Evolutionary conservation across 2,113 vertebrate species (phyloP).

Genomic region (Thymallus thymallus): DNA sequence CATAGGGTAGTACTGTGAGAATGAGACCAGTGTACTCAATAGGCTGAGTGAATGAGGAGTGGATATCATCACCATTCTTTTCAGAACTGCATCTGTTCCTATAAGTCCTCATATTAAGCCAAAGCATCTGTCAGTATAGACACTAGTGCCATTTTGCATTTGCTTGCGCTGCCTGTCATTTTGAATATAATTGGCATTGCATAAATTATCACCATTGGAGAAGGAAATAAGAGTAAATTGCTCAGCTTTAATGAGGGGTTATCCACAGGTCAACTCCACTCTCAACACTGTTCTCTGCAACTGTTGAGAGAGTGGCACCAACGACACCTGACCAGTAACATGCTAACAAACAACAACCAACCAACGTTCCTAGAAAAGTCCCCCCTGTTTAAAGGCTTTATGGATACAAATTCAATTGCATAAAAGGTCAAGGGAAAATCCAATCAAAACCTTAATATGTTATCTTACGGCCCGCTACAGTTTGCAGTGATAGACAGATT

Average conservation of each 20-base stretch:
- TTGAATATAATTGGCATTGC: slow-evolving; percentile 41
- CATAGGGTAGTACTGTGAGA: too few relatives aligned
- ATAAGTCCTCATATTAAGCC: not conserved
- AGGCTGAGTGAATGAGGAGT: too few relatives aligned
- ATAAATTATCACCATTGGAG: slow-evolving; percentile 11
- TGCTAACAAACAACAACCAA: slow-evolving; percentile 36
- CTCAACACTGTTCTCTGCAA: slow-evolving; percentile 15
- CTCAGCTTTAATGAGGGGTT: slow-evolving; percentile 20
- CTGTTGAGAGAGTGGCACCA: slow-evolving; percentile 20
- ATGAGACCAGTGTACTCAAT: too few relatives aligned
- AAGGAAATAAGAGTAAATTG: slow-evolving; percentile 18
- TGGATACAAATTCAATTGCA: not conserved
- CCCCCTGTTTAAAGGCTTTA: not conserved
- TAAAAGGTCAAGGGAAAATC: not conserved
- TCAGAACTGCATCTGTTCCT: too few relatives aligned
- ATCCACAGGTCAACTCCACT: slow-evolving; percentile 5
- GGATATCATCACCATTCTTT: too few relatives aligned
- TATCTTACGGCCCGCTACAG: not conserved
- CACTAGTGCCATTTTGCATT: slow-evolving; percentile 39
- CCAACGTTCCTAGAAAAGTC: not conserved
- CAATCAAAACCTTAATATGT: not conserved
- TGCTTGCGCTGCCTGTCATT: slow-evolving; percentile 35
- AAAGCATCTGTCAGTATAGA: not conserved
- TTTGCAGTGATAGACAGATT: not conserved
- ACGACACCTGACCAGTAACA: slow-evolving; percentile 40